Base-by-base conservation (phyloP, 2,888 invertebrate species). In the Octodonta nipae region DNA sequence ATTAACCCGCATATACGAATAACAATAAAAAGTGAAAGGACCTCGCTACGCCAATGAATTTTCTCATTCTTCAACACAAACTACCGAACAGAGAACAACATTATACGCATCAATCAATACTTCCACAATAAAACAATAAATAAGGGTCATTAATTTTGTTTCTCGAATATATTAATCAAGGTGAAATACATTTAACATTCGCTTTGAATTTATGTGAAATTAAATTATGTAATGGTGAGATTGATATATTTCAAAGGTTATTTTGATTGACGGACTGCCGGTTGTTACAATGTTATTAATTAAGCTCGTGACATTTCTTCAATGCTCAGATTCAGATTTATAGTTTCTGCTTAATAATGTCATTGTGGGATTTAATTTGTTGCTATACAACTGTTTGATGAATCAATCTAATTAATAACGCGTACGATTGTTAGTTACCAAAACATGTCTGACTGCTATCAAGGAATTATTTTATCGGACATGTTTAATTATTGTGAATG, bases 21-120 rank as follows among this genome's bases (percentile, higher is more conserved):
- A n/a, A n/a, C n/a, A n/a, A n/a, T n/a, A n/a, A n/a, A n/a, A n/a
- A n/a, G n/a, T n/a, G n/a, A n/a, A n/a, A n/a, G n/a, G n/a, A n/a
- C n/a, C n/a, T n/a, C n/a, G n/a, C n/a, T n/a, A n/a, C n/a, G n/a
- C n/a, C n/a, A n/a, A n/a, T n/a, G n/a, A n/a, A n/a, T n/a, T n/a
- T n/a, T n/a, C n/a, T n/a, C 13, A 17, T 26, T 47, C 36, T 37
- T 42, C 44, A 45, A 44, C 45, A 44, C 46, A 45, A 47, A 49
- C 51, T 52, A 46, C 50, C 44, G 52, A 51, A 52, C 46, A 45
- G 49, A 48, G 51, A 54, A 52, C 48, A 50, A 50, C 51, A 52
- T 53, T 52, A 48, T 46, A 50, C 44, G 45, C 53, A 56, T 55
- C 54, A 54, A 56, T 58, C 56, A 58, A 49, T 50, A 50, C 50